These are phyloP conservation scores for Macrobrachium nipponense DNA, from an alignment of 1,140 invertebrate genomes.

Conservation along the genomic window DNA sequence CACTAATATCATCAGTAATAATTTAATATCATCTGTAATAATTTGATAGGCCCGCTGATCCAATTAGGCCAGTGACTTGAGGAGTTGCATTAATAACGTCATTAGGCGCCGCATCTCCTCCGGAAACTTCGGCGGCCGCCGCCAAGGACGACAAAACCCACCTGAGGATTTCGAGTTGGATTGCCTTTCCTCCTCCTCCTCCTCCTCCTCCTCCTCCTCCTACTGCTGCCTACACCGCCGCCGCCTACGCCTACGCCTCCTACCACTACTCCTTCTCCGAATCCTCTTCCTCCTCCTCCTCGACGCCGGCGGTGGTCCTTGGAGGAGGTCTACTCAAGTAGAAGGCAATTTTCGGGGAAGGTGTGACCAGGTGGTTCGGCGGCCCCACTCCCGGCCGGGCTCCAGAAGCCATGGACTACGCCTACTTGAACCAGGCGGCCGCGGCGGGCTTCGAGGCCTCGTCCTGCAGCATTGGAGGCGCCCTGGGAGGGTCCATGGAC, in stretches of 20 bases:
- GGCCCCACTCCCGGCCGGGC: conserved; percentile 13
- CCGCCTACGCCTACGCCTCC: not conserved
- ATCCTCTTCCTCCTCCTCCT: conserved; percentile 32
- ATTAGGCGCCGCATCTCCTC: conserved; percentile 34
- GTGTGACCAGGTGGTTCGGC: conserved; percentile 12
- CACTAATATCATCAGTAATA: conserved; percentile 65
- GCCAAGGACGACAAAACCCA: too few relatives aligned
- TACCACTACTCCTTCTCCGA: not conserved
- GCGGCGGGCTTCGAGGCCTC: conserved; percentile 76
- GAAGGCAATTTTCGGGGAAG: not conserved
- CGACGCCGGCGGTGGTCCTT: conserved; percentile 30
- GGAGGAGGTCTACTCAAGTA: too few relatives aligned
- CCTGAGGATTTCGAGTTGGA: not conserved
- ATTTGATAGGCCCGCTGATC: conserved; percentile 65
- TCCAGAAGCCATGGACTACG: conserved; percentile 75
- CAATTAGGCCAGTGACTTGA: conserved; percentile 63
- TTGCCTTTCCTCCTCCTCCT: conserved; percentile 12
- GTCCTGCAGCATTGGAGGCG: conserved; percentile 74
- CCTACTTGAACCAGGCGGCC: conserved; percentile 79
- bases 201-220: not conserved
- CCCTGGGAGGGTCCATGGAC: conserved; percentile 73
- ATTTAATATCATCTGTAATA: conserved; percentile 65
- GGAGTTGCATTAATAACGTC: conserved; percentile 61
- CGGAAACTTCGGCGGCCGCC: too few relatives aligned
- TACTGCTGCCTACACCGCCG: not conserved